phyloP scores from a whole-genome alignment of 2,797 vertebrate species.

The Rhynchotus rufescens region DNA sequence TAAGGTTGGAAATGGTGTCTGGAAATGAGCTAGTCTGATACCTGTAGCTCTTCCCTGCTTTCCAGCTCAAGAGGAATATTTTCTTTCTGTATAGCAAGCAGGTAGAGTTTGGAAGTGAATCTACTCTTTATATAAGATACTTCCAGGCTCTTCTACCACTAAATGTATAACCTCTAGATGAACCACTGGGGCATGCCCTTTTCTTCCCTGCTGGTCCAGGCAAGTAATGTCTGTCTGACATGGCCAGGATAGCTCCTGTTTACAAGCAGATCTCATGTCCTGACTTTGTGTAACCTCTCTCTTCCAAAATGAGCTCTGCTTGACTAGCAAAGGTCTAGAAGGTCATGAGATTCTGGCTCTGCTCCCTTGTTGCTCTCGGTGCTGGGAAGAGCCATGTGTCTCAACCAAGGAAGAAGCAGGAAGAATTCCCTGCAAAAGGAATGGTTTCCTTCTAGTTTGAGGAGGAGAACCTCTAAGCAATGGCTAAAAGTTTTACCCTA shows the following conservation, averaged over 20 bases:
- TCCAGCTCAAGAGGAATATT: not conserved
- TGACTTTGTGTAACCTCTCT: not conserved
- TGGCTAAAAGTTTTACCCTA: too few relatives aligned
- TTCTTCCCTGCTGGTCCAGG: not conserved
- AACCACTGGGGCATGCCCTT: not conserved
- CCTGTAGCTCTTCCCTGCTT: not conserved
- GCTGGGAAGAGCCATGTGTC: not conserved
- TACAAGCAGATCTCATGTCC: not conserved
- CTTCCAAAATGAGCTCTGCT: not conserved
- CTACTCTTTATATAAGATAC: not conserved
- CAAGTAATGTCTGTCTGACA: not conserved
- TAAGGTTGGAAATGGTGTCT: too few relatives aligned
- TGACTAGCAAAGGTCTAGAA: not conserved
- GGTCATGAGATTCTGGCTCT: conserved; percentile 8
- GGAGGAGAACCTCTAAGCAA: too few relatives aligned
- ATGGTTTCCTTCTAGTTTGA: too few relatives aligned
- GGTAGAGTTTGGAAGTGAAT: not conserved
- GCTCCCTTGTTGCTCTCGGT: conserved; percentile 1
- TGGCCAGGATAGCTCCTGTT: not conserved
- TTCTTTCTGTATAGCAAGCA: not conserved
- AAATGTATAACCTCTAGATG: not conserved
- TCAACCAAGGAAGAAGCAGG: not conserved
- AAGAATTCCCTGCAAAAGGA: too few relatives aligned
- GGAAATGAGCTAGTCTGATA: too few relatives aligned
- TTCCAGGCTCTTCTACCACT: not conserved